Percentiles rank a stretch among this genome's conserved stretches.
Conservation (phyloP, 2,113 vertebrate species). For the Ornithorhynchus anatinus region DNA sequence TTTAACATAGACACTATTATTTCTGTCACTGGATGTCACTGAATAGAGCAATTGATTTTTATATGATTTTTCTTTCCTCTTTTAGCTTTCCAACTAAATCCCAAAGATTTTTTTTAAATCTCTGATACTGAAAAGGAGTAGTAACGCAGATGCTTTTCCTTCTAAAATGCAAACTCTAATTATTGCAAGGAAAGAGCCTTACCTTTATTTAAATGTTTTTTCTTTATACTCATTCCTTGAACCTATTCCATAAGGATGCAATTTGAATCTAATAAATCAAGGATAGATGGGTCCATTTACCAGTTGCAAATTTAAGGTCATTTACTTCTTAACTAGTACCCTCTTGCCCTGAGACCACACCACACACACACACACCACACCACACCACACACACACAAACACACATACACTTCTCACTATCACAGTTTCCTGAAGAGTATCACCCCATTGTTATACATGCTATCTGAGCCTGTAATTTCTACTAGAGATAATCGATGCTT, state of each 20-base stretch:
- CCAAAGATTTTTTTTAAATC: conserved; percentile 21
- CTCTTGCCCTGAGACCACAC: no score
- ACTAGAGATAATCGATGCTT: no score
- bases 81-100: conserved; percentile 30
- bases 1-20: conserved; percentile 63
- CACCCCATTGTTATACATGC: no score
- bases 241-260: neutral
- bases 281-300: neutral
- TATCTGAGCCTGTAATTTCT: no score
- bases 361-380: no score
- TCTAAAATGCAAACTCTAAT: neutral
- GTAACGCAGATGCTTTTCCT: neutral
- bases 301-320: no score
- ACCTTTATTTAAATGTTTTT: neutral
- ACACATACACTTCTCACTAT: no score
- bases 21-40: conserved; percentile 59
- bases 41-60: conserved; percentile 49
- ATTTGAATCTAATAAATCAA: no score
- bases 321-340: no score
- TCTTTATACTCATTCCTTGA: neutral
- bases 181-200: conserved; percentile 4
- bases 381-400: no score
- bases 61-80: conserved; percentile 34
- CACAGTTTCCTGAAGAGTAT: no score
- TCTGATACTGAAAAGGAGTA: conserved; percentile 23